Evolutionary conservation across 2,888 invertebrate genomes (phyloP).

Genomic region (Ectemnius lituratus): DNA sequence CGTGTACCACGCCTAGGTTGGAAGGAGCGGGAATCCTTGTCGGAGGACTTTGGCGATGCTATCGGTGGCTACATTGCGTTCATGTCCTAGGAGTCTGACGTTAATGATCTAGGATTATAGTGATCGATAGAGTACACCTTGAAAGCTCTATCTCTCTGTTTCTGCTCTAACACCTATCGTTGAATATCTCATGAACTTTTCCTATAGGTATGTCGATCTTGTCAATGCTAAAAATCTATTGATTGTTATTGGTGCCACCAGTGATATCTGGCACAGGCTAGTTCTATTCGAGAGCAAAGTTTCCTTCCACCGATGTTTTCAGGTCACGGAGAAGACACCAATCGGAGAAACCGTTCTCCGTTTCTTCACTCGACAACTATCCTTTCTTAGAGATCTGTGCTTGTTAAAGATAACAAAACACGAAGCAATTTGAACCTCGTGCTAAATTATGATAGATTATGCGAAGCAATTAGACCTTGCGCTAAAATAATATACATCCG

Average conservation of each 20-base stretch:
- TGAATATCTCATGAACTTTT: too few species aligned
- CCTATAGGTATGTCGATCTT: background rate
- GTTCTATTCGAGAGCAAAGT: background rate
- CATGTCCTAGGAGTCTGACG: conserved; percentile 38
- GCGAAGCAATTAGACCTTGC: too few species aligned
- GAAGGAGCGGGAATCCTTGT: conserved; percentile 40
- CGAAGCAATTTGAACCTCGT: too few species aligned
- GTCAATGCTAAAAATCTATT: background rate
- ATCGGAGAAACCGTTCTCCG: conserved; percentile 20
- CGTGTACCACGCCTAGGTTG: conserved; percentile 52
- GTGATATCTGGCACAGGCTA: too few species aligned
- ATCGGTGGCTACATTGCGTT: conserved; percentile 45
- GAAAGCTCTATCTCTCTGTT: conserved; percentile 31
- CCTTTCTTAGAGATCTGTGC: background rate
- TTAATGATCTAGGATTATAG: conserved; percentile 43
- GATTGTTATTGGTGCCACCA: too few species aligned
- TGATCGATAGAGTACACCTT: conserved; percentile 48
- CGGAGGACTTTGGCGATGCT: conserved; percentile 46
- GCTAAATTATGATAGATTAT: too few species aligned
- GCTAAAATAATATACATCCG: too few species aligned
- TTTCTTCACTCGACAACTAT: background rate
- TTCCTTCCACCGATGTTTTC: conserved; percentile 30
- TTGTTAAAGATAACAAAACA: too few species aligned
- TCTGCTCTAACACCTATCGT: too few species aligned
- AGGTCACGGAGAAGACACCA: conserved; percentile 34